These are phyloP conservation scores for Apodemia duryi DNA, from an alignment of 2,888 invertebrate species.

Conservation along the genomic window DNA sequence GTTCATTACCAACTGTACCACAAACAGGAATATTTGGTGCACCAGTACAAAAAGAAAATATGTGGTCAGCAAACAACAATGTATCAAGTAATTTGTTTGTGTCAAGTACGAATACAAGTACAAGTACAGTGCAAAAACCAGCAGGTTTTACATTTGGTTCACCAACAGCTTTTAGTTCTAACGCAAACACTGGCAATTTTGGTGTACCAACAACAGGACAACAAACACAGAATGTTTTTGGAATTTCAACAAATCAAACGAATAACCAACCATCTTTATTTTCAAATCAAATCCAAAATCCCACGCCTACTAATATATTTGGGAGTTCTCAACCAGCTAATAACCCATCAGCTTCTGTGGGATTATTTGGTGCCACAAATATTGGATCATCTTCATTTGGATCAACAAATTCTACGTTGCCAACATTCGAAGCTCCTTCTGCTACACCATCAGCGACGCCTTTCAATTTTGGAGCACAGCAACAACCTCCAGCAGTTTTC, in stretches of 20 bases:
- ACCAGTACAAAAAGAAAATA: conserved; percentile 45
- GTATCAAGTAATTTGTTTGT: conserved; percentile 42
- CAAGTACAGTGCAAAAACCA: conserved; percentile 43
- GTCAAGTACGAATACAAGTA: conserved; percentile 38
- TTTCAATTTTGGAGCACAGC: conserved; percentile 51
- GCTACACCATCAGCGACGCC: conserved; percentile 40
- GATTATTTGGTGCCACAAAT: conserved; percentile 46
- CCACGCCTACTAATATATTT: conserved; percentile 43
- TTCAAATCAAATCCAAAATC: conserved; percentile 38
- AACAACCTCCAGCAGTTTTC: conserved; percentile 45
- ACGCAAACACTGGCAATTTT: conserved; percentile 34
- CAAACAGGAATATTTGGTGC: conserved; percentile 41
- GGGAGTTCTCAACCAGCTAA: conserved; percentile 39
- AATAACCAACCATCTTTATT: conserved; percentile 45
- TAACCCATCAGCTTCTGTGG: conserved; percentile 35
- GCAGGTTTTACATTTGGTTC: conserved; percentile 50
- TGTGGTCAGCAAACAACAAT: conserved; percentile 45
- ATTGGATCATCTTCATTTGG: conserved; percentile 46
- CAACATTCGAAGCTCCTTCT: conserved; percentile 46
- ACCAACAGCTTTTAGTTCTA: conserved; percentile 41
- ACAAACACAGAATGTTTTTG: conserved; percentile 42
- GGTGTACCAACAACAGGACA: conserved; percentile 35
- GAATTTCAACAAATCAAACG: conserved; percentile 39
- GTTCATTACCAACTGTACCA: conserved; percentile 26
- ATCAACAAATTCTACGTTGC: conserved; percentile 38